phyloP scores from a whole-genome alignment of 2,888 invertebrate genomes.

The Uropetala carovei region DNA sequence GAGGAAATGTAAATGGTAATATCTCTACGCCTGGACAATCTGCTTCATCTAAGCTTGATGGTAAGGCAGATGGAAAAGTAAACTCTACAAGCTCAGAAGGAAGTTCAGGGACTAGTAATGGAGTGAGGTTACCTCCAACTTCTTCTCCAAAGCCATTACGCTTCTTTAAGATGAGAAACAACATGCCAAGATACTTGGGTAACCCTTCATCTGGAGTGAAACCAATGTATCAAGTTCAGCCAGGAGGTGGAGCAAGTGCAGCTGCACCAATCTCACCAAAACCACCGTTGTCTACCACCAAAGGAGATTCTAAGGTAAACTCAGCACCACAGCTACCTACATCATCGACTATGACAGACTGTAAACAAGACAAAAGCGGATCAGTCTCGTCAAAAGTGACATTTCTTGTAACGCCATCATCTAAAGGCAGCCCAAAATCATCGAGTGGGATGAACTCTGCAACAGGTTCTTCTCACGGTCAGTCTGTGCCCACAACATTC shows the following conservation, averaged over 20 bases:
- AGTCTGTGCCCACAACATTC: neutral
- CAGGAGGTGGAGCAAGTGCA: slow-evolving; percentile 73
- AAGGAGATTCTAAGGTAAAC: slow-evolving; percentile 28
- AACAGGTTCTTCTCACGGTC: neutral
- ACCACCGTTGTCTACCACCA: slow-evolving; percentile 18
- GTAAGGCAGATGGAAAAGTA: slow-evolving; percentile 48
- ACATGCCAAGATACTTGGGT: slow-evolving; percentile 77
- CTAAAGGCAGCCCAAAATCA: neutral
- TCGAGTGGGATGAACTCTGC: neutral
- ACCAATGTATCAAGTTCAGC: slow-evolving; percentile 77
- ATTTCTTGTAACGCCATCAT: slow-evolving; percentile 5
- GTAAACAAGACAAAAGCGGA: slow-evolving; percentile 32
- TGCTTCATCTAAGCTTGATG: slow-evolving; percentile 67
- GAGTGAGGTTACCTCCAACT: slow-evolving; percentile 66
- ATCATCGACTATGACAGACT: slow-evolving; percentile 20
- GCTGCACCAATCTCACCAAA: slow-evolving; percentile 67
- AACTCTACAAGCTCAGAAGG: neutral
- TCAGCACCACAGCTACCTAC: slow-evolving; percentile 5
- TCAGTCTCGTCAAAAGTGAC: slow-evolving; percentile 23
- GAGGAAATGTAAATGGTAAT: slow-evolving; percentile 69
- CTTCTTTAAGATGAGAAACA: slow-evolving; percentile 78
- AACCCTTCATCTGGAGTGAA: slow-evolving; percentile 81
- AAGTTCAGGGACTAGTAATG: slow-evolving; percentile 65
- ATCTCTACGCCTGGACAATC: slow-evolving; percentile 66
- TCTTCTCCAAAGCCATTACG: slow-evolving; percentile 75